These are phyloP conservation scores for Plutella xylostella DNA, from an alignment of 2,888 invertebrate species.

Conservation along the genomic window DNA sequence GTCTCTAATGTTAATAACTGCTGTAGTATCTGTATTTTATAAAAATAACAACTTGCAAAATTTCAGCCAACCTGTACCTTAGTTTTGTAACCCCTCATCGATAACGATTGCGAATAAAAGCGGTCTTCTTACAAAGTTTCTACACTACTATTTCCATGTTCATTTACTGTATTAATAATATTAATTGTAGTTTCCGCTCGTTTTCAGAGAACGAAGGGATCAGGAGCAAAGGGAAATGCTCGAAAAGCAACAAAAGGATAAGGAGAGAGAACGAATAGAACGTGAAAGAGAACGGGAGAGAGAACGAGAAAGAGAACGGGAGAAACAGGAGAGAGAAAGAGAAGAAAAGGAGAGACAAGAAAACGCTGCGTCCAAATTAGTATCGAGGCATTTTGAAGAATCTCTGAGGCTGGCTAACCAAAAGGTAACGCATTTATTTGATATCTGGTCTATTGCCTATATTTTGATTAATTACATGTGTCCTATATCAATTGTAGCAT, in stretches of 20 bases:
- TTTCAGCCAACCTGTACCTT: too few relatives aligned
- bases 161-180: too few relatives aligned
- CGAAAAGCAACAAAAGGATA: slow-evolving; percentile 77
- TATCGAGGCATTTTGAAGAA: slow-evolving; percentile 92
- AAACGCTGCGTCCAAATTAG: slow-evolving; percentile 82
- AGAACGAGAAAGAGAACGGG: slow-evolving; percentile 59
- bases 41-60: too few relatives aligned
- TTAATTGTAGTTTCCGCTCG: slow-evolving; percentile 20
- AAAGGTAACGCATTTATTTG: slow-evolving; percentile 70
- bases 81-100: too few relatives aligned
- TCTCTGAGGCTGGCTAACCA: slow-evolving; percentile 82
- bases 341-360: slow-evolving; percentile 71
- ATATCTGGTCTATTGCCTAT: too few relatives aligned
- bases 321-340: slow-evolving; percentile 63
- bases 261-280: slow-evolving; percentile 74
- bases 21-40: too few relatives aligned
- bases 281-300: slow-evolving; percentile 68
- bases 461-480: too few relatives aligned
- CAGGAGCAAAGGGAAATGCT: slow-evolving; percentile 68
- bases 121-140: too few relatives aligned
- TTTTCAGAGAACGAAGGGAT: slow-evolving; percentile 58
- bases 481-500: too few relatives aligned
- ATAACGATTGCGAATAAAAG: too few relatives aligned
- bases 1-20: too few relatives aligned
- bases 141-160: too few relatives aligned